Base-by-base conservation (phyloP, 2,797 vertebrate genomes). In the Austrolebias charrua region DNA sequence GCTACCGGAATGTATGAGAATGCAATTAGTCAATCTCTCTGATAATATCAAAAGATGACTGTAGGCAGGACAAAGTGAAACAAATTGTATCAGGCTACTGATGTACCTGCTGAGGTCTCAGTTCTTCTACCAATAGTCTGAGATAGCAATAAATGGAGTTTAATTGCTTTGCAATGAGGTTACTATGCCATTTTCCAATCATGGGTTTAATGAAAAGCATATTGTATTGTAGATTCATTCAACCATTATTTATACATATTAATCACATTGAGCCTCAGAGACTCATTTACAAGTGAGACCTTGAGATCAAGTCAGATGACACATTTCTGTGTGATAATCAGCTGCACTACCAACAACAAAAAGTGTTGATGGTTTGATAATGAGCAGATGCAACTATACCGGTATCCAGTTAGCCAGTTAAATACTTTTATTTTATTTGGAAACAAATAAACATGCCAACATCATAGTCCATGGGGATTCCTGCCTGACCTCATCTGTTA, bases 1-100 rank as follows among this genome's bases (percentile, higher is more conserved):
- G 82, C 67, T 71, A 73, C 10, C 5, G 2, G 44, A 76, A 60
- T 76, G 81, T 76, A 61, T 66, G 77, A 75, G 73, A 88, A 87
- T 61, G 74, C 85, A 86, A 88, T 89, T 87, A 87, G 58, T 69
- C 77, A 51, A 67, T 1, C 63, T 56, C 66, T 58, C 59, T 53
- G 82, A 88, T 87, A 85, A 53, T 60, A 89, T 89, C 89, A 80
- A 83, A 84, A 80, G 83, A 88, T 77, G 76, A 77, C 83, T 78
- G 7, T 63, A 50, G 80, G 84, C 81, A 60, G 66, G 69, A 84
- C 71, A 80, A 80, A 84, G 63, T 58, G 19, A 48, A 73, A 60
- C 82, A 83, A 88, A 89, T 87, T 86, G 86, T 82, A 85, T 81
- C 79, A 58, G 69, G 48, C 47, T 62, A 74, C 54, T 84, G 83